phyloP scores from a whole-genome alignment of 2,888 invertebrate species.

The Philopedon plagiatum region DNA sequence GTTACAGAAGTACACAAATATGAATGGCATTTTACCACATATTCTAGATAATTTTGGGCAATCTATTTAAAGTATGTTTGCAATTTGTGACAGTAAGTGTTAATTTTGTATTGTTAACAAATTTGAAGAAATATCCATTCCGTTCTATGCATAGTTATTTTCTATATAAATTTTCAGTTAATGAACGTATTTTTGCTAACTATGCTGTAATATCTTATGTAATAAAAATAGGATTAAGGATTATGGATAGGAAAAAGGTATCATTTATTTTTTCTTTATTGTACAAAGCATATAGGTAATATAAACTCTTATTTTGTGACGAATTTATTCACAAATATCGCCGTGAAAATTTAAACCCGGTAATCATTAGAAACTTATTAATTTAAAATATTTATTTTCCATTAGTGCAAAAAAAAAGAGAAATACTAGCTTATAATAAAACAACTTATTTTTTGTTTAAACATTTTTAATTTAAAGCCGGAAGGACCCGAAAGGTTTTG shows the following conservation, averaged over 20 bases:
- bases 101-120: too few species aligned
- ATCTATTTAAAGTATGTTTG: too few species aligned
- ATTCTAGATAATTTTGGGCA: too few species aligned
- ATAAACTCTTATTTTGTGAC: neutral
- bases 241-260: neutral
- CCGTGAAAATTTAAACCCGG: neutral
- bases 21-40: neutral
- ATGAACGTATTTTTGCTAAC: too few species aligned
- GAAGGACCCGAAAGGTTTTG: constrained; percentile 53
- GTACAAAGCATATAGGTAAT: neutral
- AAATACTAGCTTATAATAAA: neutral
- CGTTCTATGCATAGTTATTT: too few species aligned
- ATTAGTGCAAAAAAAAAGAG: constrained; percentile 10
- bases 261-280: constrained; percentile 5
- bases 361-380: neutral
- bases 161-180: too few species aligned
- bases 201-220: too few species aligned
- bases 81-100: too few species aligned
- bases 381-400: constrained; percentile 3
- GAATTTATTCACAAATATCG: neutral
- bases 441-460: neutral
- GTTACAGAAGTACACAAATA: neutral
- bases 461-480: neutral
- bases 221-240: neutral
- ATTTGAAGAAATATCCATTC: too few species aligned